A percentile compares a stretch with the other conserved stretches of the same genome.
phyloP scores from a whole-genome alignment of 2,888 invertebrate genomes.

The Hartigia nigra region DNA sequence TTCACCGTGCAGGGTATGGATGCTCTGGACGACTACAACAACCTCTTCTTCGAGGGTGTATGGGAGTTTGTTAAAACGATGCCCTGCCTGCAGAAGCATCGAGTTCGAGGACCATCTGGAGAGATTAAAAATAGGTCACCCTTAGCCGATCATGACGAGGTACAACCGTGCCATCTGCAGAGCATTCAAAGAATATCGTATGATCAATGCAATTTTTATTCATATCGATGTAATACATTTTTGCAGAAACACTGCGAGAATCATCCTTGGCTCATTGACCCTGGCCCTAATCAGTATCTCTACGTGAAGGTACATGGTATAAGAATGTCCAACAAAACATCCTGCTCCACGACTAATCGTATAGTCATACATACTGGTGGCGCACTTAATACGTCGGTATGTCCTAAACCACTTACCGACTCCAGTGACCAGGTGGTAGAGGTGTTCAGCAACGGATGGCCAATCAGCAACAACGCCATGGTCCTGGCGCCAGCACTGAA shows the following conservation, averaged over 20 bases:
- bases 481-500: conserved; percentile 70
- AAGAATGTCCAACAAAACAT: conserved; percentile 70
- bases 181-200: not conserved
- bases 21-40: conserved; percentile 85
- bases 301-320: conserved; percentile 82
- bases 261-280: conserved; percentile 84
- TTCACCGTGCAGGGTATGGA: conserved; percentile 88
- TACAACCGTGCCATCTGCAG: conserved; percentile 35
- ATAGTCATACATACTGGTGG: conserved; percentile 83
- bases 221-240: conserved; percentile 11
- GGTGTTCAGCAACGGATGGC: conserved; percentile 88
- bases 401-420: conserved; percentile 69
- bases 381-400: conserved; percentile 72
- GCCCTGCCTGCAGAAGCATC: conserved; percentile 76
- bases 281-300: conserved; percentile 78
- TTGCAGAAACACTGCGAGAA: conserved; percentile 82
- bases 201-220: not conserved
- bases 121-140: conserved; percentile 74
- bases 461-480: conserved; percentile 62
- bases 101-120: conserved; percentile 81
- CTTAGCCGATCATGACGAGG: conserved; percentile 69
- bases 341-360: conserved; percentile 81
- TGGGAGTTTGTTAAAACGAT: conserved; percentile 84
- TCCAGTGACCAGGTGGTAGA: conserved; percentile 76
- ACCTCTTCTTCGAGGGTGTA: conserved; percentile 84